Evolutionary conservation across 2,113 vertebrate species (phyloP), one percentile per base, ranked within the genome.

Genomic region (Naja naja): DNA sequence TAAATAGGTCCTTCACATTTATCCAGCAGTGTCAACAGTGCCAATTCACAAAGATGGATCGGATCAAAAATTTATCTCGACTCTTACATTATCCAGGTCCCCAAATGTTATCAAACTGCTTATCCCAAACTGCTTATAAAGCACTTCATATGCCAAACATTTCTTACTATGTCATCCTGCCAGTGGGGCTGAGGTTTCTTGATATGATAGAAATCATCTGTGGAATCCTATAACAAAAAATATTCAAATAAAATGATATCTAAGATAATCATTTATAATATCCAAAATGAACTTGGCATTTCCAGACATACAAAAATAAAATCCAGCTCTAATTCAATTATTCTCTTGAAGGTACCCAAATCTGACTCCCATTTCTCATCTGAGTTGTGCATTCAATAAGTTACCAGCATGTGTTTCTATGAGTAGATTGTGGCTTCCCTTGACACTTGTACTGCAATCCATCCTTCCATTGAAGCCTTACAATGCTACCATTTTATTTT

Each of bases 101-200:
- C 34, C 74, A 43, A 81, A 43, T 22, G 18, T 22, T 43, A 22
- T 43, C 34, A 81, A 81, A 22, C 3, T 22, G 34, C 74, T 23
- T 9, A 81, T 81, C 7, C 74, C 74, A 81, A 39, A 81, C 74
- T 69, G 64, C 14, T 22, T 81, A 43, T 81, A 43, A 22, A 92
- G 7, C 52, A 92, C 1, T 87, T 89, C 89, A 69, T 91, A 95
- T 91, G 11, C 53, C 7, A 74, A 91, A 47, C 6, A 16, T n/a
- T 12, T 55, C 95, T 98, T 96, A 98, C 98, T 97, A 97, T 92
- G 95, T 98, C 97, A 90, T 98, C 97, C 88, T 97, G 97, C 97
- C 97, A 98, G 11, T 94, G 89, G 86, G 96, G 95, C 88, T 97
- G 97, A n/a, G 96, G 97, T 55, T 95, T 98, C 96, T 97, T 97